Conservation (phyloP, 2,113 vertebrate genomes). For the Chamaetylas fuelleborni region DNA sequence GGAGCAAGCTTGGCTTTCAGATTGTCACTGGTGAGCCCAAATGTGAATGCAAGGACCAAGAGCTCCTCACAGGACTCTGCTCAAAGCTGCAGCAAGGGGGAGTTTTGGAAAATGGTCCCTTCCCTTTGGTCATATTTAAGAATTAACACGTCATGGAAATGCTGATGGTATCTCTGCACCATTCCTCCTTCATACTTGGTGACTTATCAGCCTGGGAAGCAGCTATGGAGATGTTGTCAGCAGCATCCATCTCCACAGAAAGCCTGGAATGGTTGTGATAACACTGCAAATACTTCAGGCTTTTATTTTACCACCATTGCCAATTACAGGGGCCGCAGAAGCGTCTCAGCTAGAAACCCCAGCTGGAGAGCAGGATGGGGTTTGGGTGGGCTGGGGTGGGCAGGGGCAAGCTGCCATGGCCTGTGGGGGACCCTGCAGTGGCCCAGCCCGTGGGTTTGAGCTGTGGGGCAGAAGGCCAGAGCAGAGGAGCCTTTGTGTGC, state of each 20-base stretch:
- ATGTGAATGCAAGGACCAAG: not conserved
- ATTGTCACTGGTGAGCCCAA: not conserved
- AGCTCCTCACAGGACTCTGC: not conserved
- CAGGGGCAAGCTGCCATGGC: rapidly evolving
- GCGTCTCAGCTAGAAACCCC: not conserved
- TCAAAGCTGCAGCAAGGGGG: not conserved
- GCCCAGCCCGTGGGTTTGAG: not conserved
- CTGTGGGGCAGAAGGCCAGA: not conserved
- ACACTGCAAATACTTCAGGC: not conserved
- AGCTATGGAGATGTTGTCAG: slow-evolving; percentile 42
- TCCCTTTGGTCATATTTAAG: not conserved
- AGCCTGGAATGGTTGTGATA: not conserved
- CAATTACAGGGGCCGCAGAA: not conserved
- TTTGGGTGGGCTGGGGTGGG: not conserved
- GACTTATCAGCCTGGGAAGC: slow-evolving; percentile 57
- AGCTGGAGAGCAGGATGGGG: not conserved
- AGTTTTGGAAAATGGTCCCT: not conserved
- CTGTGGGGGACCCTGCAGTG: rapidly evolving
- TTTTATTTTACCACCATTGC: not conserved
- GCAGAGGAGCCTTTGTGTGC: rapidly evolving
- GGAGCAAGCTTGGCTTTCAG: not conserved
- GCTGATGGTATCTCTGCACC: slow-evolving; percentile 8
- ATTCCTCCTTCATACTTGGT: not conserved
- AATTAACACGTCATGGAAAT: not conserved
- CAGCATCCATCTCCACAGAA: not conserved